Percentiles rank a stretch among this genome's conserved stretches.
These are phyloP conservation scores for Phycodurus eques DNA, from an alignment of 2,113 vertebrate genomes.

Conservation along the genomic window DNA sequence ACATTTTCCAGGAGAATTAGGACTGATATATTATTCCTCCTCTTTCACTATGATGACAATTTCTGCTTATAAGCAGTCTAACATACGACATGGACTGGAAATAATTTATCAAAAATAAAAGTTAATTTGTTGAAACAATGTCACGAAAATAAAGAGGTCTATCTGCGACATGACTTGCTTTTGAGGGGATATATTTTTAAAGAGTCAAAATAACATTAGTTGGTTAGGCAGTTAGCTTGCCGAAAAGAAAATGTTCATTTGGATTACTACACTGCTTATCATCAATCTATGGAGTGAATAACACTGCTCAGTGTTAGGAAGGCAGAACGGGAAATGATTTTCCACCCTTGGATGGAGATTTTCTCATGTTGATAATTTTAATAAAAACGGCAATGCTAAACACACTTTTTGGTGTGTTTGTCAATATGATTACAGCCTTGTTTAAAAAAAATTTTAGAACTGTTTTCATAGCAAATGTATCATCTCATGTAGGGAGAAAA, in stretches of 20 bases:
- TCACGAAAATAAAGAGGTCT: background rate
- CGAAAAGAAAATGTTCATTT: too few relatives aligned
- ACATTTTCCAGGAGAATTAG: background rate
- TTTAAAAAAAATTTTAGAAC: too few relatives aligned
- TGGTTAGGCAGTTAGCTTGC: background rate
- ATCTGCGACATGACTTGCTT: background rate
- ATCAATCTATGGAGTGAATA: background rate
- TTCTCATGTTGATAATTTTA: background rate
- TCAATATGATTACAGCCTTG: too few relatives aligned
- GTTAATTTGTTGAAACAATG: background rate
- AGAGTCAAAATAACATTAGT: background rate
- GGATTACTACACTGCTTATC: background rate
- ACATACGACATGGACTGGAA: background rate
- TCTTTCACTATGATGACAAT: background rate
- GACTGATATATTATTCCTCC: background rate
- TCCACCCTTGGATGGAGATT: background rate
- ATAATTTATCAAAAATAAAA: background rate
- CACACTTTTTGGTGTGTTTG: background rate
- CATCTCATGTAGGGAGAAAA: background rate
- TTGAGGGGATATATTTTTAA: background rate
- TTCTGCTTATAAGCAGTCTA: background rate
- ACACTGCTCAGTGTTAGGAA: background rate
- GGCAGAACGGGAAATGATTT: background rate
- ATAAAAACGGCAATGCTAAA: background rate
- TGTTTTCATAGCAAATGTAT: too few relatives aligned